Percentiles rank a stretch among this genome's conserved stretches.
These are phyloP conservation scores for Leptestheria dahalacensis DNA, from an alignment of 1,140 invertebrate species.

Conservation along the genomic window DNA sequence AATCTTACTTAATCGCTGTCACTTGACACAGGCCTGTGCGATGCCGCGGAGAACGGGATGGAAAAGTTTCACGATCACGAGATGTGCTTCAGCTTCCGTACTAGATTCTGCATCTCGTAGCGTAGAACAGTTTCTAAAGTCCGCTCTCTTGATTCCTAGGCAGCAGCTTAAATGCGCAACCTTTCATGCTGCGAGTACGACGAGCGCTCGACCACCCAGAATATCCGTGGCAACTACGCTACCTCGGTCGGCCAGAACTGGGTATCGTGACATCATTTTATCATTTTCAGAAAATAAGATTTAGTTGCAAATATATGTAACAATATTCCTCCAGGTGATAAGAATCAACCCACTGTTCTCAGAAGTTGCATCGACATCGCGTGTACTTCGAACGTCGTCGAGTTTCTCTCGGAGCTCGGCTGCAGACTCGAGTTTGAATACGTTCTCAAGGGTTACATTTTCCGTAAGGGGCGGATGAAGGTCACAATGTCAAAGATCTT, in stretches of 20 bases:
- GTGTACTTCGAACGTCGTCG: constrained; percentile 70
- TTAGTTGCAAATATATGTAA: background rate
- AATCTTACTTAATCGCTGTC: background rate
- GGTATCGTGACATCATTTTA: constrained; percentile 24
- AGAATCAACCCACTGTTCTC: constrained; percentile 73
- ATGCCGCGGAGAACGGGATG: constrained; percentile 37
- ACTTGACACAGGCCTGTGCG: constrained; percentile 7
- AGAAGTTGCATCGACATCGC: constrained; percentile 82
- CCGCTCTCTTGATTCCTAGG: background rate
- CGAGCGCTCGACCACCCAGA: constrained; percentile 58
- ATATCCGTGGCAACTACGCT: constrained; percentile 71
- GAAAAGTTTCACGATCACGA: constrained; percentile 81
- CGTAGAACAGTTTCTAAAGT: no score
- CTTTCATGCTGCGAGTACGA: constrained; percentile 53
- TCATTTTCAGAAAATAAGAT: background rate
- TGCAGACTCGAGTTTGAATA: constrained; percentile 85
- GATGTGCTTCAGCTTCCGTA: constrained; percentile 62
- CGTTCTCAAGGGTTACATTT: constrained; percentile 84
- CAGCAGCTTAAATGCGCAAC: constrained; percentile 25
- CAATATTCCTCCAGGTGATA: constrained; percentile 43
- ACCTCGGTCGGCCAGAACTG: constrained; percentile 77
- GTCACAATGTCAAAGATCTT: constrained; percentile 90
- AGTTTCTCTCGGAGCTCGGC: constrained; percentile 83
- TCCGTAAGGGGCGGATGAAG: constrained; percentile 92
- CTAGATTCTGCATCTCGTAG: no score